phyloP scores from a whole-genome alignment of 2,113 vertebrate species.

The Dolichotis patagonum region DNA sequence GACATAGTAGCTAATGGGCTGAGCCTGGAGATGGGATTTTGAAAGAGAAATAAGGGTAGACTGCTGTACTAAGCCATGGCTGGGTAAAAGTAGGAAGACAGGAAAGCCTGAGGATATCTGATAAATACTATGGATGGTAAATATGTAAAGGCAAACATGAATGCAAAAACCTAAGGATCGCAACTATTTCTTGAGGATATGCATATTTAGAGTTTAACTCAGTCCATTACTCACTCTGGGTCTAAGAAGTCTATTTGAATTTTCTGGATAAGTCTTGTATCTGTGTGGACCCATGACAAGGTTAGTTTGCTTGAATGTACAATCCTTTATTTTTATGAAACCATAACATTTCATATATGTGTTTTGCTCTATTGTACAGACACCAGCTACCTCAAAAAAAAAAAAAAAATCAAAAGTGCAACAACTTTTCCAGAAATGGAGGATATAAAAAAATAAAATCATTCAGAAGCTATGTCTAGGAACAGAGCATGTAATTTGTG shows the following conservation, averaged over 20 bases:
- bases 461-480: not conserved
- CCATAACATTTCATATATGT: not conserved
- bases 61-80: not conserved
- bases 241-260: not conserved
- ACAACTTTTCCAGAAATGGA: not conserved
- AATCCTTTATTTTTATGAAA: not conserved
- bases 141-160: not conserved
- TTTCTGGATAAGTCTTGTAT: constrained; percentile 23
- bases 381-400: not conserved
- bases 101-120: not conserved
- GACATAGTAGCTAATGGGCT: not conserved
- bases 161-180: not conserved
- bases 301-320: not conserved
- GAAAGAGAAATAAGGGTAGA: not conserved
- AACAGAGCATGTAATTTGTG: not conserved
- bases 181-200: not conserved
- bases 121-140: not conserved
- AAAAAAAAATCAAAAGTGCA: not conserved
- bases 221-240: not conserved
- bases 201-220: not conserved
- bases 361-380: not conserved
- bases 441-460: not conserved
- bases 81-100: not conserved
- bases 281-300: not conserved
- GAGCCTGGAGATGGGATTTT: not conserved